Base-by-base conservation (phyloP, 2,113 vertebrate genomes). In the Meleagris gallopavo region DNA sequence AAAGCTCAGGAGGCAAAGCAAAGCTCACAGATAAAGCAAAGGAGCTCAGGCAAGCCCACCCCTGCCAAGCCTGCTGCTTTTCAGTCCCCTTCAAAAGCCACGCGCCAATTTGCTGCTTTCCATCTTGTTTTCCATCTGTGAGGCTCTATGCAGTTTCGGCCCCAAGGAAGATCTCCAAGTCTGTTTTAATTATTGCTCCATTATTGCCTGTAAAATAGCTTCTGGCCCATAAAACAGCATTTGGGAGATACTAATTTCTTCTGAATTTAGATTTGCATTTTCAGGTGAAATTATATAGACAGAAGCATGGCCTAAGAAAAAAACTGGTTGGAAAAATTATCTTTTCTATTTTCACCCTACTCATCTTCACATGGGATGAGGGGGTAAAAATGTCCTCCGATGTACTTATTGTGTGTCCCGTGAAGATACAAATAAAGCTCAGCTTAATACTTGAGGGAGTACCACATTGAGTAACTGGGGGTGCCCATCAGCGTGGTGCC, bases 211-310 rank as follows among this genome's bases (percentile, higher is more conserved):
- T 76, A 79, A 45, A 92, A 81, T 78, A 77, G 85, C 79, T 78
- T 90, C 83, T 19, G 11, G 71, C 77, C 74, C 65, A 57, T 40
- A n/a, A 50, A 82, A 72, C 25, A 40, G 41, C 93, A 73, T 88
- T 80, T 88, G 86, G 50, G 62, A 75, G 29, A 65, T 65, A 70
- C 4, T 13, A 6, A 2, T 69, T 95, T 92, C 67, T 90, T 86
- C 75, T 93, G 70, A 75, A 52, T 91, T 89, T 80, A 70, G 79
- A 88, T 83, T 83, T 82, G 48, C 87, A 76, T 55, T 74, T 89
- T 95, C 80, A 24, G 65, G 88, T 74, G 66, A 66, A 90, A 86
- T 25, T 67, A 79, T 79, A 82, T 61, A 87, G 54, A 60, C 43
- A 90, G 69, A 67, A 90, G 55, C 25, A 65, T 29, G 91, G 50